Evolutionary conservation across 2,888 invertebrate genomes (phyloP).

Genomic region (Melolontha melolontha): DNA sequence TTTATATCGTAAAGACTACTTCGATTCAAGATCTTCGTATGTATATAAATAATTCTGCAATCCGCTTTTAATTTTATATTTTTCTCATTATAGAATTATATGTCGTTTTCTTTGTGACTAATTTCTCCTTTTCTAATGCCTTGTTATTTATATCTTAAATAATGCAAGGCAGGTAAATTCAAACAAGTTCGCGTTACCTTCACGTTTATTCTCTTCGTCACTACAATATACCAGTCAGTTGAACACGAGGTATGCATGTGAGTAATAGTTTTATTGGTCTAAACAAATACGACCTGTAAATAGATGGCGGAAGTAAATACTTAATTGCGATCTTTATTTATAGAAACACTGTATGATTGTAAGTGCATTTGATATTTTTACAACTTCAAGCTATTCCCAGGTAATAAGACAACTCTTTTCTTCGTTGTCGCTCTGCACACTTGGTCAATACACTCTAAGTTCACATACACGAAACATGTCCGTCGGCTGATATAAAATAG

Average conservation of each 20-base stretch:
- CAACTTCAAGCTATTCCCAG: not conserved
- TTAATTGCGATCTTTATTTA: conserved; percentile 27
- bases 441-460: too few relatives aligned
- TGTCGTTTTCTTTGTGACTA: too few relatives aligned
- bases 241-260: conserved; percentile 19
- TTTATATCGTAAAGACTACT: too few relatives aligned
- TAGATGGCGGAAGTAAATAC: conserved; percentile 14
- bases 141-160: not conserved
- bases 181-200: conserved; percentile 22
- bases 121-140: too few relatives aligned
- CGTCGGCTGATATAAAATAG: conserved; percentile 15
- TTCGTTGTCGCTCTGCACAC: not conserved
- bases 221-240: conserved; percentile 16
- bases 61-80: too few relatives aligned
- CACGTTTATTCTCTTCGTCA: conserved; percentile 16
- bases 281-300: conserved; percentile 24
- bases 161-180: conserved; percentile 11
- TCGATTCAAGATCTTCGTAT: too few relatives aligned
- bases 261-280: conserved; percentile 23
- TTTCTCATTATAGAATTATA: too few relatives aligned
- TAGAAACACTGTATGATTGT: conserved; percentile 21
- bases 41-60: too few relatives aligned
- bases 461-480: conserved; percentile 3
- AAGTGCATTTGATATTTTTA: conserved; percentile 17
- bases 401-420: conserved; percentile 8